Base-by-base conservation (phyloP, 2,888 invertebrate species). In the Cecidostiba fungosa region DNA sequence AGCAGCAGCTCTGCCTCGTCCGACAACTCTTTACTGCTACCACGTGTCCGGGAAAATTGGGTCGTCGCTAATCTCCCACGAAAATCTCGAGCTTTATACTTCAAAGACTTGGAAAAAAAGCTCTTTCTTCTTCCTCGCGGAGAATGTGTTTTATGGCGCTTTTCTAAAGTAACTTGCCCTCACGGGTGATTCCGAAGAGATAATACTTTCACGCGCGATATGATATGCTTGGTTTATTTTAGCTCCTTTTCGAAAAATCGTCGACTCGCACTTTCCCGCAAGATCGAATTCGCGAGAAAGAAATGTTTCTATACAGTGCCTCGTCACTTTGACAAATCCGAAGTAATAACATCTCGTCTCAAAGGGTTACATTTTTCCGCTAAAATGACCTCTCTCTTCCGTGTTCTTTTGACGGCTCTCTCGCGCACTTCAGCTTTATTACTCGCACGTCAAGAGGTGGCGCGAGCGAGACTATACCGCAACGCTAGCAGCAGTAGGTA, bases 351-450 rank as follows among this genome's bases (percentile, higher is more conserved):
- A n/a, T 69, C 69, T 19, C 80, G 16, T 19, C 8, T 59, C 29
- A 10, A 62, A 82, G 43, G 47, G 39, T 76, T 76, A 29, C 26
- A 66, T 14, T 66, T 66, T 66, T 66, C 29, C 66, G 14, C 29
- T 3, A 66, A 26, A 66, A 29, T 76, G 47, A 47, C 77, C n/a
- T 80, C 29, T 70, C 32, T 43, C 32, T 50, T 32, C 43, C 66
- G 26, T 72, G 54, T 85, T 62, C 83, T 76, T 83, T 79, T 86
- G 83, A 80, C 80, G 70, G 72, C 43, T 72, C 43, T 72, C 43
- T 12, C 43, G 43, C 50, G 86, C 79, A 82, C 86, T 79, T 76
- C n/a, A 54, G 82, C 54, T 86, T 86, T 84, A 84, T 86, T 77
- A 82, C 79, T 36, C 36, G n/a, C 66, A n/a, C 39, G 80, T 85